Evolutionary conservation across 2,888 invertebrate genomes (phyloP).

Genomic region (Caenorhabditis angaria): DNA sequence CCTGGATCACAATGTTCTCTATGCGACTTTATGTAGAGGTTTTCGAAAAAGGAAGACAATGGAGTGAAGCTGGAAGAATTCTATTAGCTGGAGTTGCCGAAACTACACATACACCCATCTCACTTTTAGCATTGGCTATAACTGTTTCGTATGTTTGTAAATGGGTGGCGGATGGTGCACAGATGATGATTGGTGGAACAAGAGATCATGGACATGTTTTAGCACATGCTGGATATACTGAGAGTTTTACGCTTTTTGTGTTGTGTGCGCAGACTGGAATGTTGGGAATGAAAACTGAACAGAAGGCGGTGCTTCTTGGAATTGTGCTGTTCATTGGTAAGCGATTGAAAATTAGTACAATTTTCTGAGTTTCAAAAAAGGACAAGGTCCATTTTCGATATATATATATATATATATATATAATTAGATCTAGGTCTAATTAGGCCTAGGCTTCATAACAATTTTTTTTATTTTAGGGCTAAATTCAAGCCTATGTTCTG

Average conservation of each 20-base stretch:
- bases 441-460: no score
- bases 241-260: conserved; percentile 76
- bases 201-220: conserved; percentile 54
- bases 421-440: no score
- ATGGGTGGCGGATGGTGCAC: conserved; percentile 51
- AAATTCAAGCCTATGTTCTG: no score
- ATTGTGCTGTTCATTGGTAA: conserved; percentile 75
- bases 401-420: no score
- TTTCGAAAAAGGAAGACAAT: conserved; percentile 60
- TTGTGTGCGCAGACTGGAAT: conserved; percentile 76
- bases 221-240: conserved; percentile 73
- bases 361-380: neutral
- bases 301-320: conserved; percentile 75
- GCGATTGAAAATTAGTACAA: neutral
- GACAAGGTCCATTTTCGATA: no score
- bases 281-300: conserved; percentile 74
- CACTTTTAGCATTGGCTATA: conserved; percentile 75
- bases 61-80: conserved; percentile 53
- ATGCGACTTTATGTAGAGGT: conserved; percentile 73
- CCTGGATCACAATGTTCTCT: conserved; percentile 75
- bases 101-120: conserved; percentile 74
- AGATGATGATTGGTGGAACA: conserved; percentile 45
- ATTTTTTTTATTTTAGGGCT: no score
- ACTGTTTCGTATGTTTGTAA: conserved; percentile 72
- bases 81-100: conserved; percentile 63